Base-by-base conservation (phyloP, 2,113 vertebrate genomes). In the Pygoscelis adeliae region DNA sequence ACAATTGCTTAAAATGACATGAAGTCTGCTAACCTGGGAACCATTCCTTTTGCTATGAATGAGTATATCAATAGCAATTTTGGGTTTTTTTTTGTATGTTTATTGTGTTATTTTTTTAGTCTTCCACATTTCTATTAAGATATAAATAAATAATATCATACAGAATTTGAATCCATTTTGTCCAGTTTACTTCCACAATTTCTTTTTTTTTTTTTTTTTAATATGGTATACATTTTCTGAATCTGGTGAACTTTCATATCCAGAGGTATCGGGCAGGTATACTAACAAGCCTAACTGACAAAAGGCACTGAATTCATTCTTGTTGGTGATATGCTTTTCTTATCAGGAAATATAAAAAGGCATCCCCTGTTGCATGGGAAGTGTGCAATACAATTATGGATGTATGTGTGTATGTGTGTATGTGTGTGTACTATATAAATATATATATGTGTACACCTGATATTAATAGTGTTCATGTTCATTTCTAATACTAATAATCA, bases 31-130 rank as follows among this genome's bases (percentile, higher is more conserved):
- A 83, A 58, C 3, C 2, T 12, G 15, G 2, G 18, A 83, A 49
- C 0, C 2, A 30, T 19, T 40, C 1, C 11, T 36, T 44, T 67
- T 63, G 3, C 7, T 63, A 6, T 40, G 15, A 50, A 47, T 20
- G 2, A 42, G 1, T 4, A 30, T 47, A 44, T 47, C 4, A 26
- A n/a, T 15, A 61, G 1, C 3, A 67, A 47, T 9, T 25, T 49
- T 2, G 11, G 11, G 7, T 2, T 0, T 12, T 5, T 2, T 2
- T 47, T 32, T 7, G 2, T 34, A 25, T 14, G 1, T 22, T 71
- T 46, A 16, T 15, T 5, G 0, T 36, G 2, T 17, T 20, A 7
- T 36, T 42, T 72, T 72, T 32, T 2, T 12, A 38, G 5, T 59
- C 11, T 46, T 89, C 29, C 3, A 27, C 5, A 6, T 30, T 47